Conservation (phyloP, 1,140 invertebrate genomes). For the Pachypeltis micranthus region DNA sequence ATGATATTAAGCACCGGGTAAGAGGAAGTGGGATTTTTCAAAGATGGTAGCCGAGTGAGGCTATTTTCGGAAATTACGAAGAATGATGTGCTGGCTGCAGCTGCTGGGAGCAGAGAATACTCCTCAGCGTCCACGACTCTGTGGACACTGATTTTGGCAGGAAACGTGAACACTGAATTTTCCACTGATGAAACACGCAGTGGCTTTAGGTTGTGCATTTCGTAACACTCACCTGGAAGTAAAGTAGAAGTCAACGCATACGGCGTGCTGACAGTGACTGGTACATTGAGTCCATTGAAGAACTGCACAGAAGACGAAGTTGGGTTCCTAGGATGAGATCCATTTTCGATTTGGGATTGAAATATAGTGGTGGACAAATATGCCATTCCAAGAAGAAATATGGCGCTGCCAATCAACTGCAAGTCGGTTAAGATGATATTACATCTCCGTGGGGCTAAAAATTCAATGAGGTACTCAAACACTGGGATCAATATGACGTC, state of each 20-base stretch:
- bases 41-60: neutral
- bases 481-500: neutral
- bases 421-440: neutral
- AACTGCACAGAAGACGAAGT: neutral
- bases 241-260: neutral
- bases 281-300: neutral
- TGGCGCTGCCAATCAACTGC: neutral
- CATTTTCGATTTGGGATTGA: neutral
- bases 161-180: neutral
- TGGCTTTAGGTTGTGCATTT: neutral
- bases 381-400: neutral
- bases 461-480: constrained; percentile 1
- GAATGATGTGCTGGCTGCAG: neutral
- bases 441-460: neutral
- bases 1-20: neutral
- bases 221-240: neutral
- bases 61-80: neutral
- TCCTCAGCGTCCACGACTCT: neutral
- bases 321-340: neutral
- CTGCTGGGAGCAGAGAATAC: neutral
- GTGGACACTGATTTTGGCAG: neutral
- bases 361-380: neutral
- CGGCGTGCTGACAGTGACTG: neutral
- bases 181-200: neutral
- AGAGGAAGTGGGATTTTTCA: neutral